phyloP scores from a whole-genome alignment of 2,888 invertebrate species.

The Julus scanicus region DNA sequence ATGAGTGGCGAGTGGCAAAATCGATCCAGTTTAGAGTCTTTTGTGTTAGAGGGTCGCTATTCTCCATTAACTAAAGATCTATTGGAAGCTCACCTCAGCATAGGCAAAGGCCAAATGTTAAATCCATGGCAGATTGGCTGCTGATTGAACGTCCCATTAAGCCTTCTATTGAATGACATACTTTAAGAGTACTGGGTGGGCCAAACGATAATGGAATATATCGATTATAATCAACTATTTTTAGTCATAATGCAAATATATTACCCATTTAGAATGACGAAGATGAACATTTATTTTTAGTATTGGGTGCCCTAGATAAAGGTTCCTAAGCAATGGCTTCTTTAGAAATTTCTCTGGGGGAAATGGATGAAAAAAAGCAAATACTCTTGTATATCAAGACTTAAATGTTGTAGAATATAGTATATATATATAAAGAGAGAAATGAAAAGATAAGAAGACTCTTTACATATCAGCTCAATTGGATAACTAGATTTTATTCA shows the following conservation, averaged over 20 bases:
- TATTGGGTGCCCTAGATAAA: neutral
- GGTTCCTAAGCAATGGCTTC: neutral
- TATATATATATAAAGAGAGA: too few species aligned
- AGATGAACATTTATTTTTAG: neutral
- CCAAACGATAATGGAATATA: constrained; percentile 14
- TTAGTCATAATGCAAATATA: neutral
- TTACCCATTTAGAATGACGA: neutral
- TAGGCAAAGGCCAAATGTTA: constrained; percentile 1
- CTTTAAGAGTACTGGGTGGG: neutral
- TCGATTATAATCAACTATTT: constrained; percentile 27
- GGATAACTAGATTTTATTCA: too few species aligned
- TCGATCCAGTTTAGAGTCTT: too few species aligned
- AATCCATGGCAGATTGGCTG: constrained; percentile 7
- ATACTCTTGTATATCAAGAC: too few species aligned
- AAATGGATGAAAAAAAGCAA: too few species aligned
- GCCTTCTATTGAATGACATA: constrained; percentile 1
- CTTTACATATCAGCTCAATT: too few species aligned
- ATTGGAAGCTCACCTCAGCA: neutral
- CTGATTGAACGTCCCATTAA: constrained; percentile 11
- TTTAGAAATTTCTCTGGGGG: too few species aligned
- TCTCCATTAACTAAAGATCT: constrained; percentile 15
- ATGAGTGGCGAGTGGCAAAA: neutral
- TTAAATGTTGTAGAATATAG: too few species aligned
- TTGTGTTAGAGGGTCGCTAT: constrained; percentile 6
- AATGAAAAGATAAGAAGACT: too few species aligned